Conservation (phyloP, 2,113 vertebrate species). For the Mus musculus region DNA sequence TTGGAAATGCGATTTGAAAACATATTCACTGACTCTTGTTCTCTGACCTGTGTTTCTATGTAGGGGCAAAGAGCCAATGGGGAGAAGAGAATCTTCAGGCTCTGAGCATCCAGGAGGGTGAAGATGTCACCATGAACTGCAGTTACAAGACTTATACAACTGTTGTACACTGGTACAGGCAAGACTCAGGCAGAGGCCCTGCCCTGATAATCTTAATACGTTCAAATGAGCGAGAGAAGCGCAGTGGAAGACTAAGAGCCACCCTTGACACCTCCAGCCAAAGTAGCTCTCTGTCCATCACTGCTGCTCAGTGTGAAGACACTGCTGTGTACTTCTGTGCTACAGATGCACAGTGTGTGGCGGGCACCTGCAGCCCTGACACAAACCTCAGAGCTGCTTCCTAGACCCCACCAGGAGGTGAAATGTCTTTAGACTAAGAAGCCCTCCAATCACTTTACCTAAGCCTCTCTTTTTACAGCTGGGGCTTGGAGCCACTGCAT, state of each 20-base stretch:
- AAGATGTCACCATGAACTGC: conserved; percentile 45
- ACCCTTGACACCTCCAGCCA: neutral
- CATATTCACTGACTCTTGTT: neutral
- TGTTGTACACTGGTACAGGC: conserved; percentile 17
- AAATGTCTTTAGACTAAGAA: neutral
- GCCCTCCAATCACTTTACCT: neutral
- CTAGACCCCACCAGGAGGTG: neutral
- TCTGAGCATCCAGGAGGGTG: conserved; percentile 39
- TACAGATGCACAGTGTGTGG: neutral
- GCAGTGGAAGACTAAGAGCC: neutral
- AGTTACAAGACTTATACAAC: neutral
- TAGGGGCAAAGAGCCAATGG: conserved; percentile 57
- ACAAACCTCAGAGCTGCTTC: neutral
- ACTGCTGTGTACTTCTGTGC: conserved; percentile 24
- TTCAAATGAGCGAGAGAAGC: conserved; percentile 28
- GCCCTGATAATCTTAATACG: neutral
- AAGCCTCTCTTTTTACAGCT: neutral
- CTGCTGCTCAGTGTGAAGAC: neutral
- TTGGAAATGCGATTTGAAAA: neutral
- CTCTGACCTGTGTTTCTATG: neutral
- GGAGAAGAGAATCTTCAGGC: neutral
- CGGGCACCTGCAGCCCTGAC: neutral
- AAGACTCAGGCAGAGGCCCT: neutral
- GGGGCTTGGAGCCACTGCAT: neutral
- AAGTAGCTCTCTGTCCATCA: conserved; percentile 7